Percentiles rank a stretch among this genome's conserved stretches.
Conservation (phyloP, 2,113 vertebrate species). For the Chrysochloris asiatica region DNA sequence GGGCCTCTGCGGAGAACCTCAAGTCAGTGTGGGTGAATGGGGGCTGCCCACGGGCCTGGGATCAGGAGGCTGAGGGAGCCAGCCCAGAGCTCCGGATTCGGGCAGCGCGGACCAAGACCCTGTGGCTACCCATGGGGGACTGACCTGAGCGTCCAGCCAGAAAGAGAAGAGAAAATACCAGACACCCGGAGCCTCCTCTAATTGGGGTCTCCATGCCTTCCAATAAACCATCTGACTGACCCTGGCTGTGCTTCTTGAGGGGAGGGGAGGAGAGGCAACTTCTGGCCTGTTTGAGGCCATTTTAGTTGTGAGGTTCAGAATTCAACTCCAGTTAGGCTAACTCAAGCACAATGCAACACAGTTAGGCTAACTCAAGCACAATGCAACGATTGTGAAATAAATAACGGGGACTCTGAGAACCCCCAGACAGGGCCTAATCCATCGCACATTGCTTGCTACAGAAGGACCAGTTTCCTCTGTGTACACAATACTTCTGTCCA, state of each 20-base stretch:
- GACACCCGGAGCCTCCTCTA: background rate
- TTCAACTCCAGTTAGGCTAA: background rate
- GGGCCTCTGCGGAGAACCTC: conserved; percentile 89
- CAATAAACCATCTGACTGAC: conserved; percentile 60
- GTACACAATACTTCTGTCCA: background rate
- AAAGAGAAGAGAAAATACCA: background rate
- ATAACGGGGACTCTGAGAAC: background rate
- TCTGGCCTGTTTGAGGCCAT: background rate
- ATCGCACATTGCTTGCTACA: too few relatives aligned
- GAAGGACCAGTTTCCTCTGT: background rate
- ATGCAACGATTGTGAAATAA: background rate
- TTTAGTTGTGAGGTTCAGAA: background rate
- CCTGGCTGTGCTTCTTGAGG: background rate
- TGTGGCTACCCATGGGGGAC: conserved; percentile 93
- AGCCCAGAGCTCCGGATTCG: conserved; percentile 86
- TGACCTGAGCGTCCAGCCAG: background rate
- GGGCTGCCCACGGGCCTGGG: conserved; percentile 71
- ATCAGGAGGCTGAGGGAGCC: conserved; percentile 57
- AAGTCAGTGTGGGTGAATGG: conserved; percentile 87
- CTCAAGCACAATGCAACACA: too few relatives aligned
- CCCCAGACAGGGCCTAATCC: background rate
- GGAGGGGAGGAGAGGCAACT: background rate
- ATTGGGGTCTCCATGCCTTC: background rate
- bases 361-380: background rate
- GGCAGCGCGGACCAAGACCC: conserved; percentile 89